Evolutionary conservation across 2,113 vertebrate genomes (phyloP), one percentile per base, ranked within the genome.

Genomic region (Prietella phreatophila): DNA sequence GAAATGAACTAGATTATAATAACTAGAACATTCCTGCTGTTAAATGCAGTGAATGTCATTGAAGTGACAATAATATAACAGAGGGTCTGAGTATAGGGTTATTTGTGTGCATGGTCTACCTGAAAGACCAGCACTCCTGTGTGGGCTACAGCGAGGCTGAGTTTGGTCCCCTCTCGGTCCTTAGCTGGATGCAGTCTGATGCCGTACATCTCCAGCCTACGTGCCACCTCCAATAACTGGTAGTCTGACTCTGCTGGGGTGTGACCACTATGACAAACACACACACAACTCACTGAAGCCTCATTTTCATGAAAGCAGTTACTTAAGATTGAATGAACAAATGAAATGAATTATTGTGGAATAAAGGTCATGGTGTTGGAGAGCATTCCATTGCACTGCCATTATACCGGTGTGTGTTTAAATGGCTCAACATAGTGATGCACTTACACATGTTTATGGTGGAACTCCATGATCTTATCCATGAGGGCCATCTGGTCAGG

Each of bases 171-270:
- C 93, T 99, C 98, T 5, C 97, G 95, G 94, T 99, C 98, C 94
- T 99, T 99, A 84, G 97, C 98, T 0, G 97, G 96, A 92, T 99
- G 97, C 78, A 98, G 95, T 36, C 98, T 96, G 88, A 99, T 95
- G 60, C 98, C 98, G 2, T 98, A 99, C 96, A 98, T 98, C 92
- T 99, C 98, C 91, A 99, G 93, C 39, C 96, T 94, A 25, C 98
- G 97, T 0, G 97, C 97, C 89, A 99, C 97, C 91, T 99, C 98
- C 85, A 99, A 91, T 85, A 99, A 95, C 87, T 98, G 97, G 93
- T 96, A 97, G 93, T 99, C 98, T 0, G 98, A 99, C 91, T 98
- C 97, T 91, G 97, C 98, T 90, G 98, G 98, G 75, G 97, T 98
- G 84, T 98, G 98, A 91, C 98, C 98, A 91, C 98, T 99, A 84